Base-by-base conservation (phyloP, 2,113 vertebrate species). In the Cepphus grylle region DNA sequence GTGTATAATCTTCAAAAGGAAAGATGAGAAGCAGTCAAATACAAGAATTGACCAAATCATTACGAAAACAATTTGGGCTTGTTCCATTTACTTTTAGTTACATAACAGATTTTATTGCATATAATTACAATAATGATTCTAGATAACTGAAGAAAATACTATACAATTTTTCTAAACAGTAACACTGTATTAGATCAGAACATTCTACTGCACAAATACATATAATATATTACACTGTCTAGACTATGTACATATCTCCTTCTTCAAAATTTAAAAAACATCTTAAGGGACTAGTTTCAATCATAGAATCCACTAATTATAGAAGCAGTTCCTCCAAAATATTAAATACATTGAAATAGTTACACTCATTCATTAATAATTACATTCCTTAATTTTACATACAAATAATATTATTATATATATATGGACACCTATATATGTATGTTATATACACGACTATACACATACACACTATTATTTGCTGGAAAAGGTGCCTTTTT, bases 201-300 rank as follows among this genome's bases (percentile, higher is more conserved):
- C 11, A 56, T 62, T 81, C 49, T 56, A 65, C 20, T 42, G 59
- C 53, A 63, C 5, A 49, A 67, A 52, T 45, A 62, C 2, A 63
- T 21, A 82, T 8, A 84, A 27, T 0, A 43, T 30, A 43, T 30
- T 66, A 66, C 30, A 43, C 18, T 43, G 49, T 15, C 34, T 47
- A 56, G 8, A 70, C 22, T n/a, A 32, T 17, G 19, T 25, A 58
- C 0, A 0, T 9, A 72, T 10, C 12, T 90, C 5, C 30, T 45
- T 4, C 47, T 83, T 71, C 49, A 58, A 73, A 53, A 86, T 18
- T 23, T 5, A 59, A 50, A 89, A 73, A 22, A 56, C 7, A 63
- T 30, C 9, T 53, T 43, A 82, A 45, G 25, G 61, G 29, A 74
- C 5, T 49, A 15, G 4, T 63, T 88, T 77, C 15, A 77, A 12